These are phyloP conservation scores for Amphipoea lucens DNA, from an alignment of 2,888 invertebrate species.

Conservation along the genomic window DNA sequence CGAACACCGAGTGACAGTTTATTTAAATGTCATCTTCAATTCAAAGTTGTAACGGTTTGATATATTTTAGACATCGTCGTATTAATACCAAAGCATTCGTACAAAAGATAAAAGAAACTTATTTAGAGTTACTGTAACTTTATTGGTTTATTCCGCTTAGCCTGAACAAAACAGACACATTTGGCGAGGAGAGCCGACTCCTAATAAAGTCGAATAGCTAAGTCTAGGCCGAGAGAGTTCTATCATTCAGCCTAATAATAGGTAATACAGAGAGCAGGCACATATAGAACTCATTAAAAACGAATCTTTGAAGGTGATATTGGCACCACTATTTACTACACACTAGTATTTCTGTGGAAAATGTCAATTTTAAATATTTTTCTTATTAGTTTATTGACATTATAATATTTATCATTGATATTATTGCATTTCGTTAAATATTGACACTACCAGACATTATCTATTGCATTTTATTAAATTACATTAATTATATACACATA, in stretches of 20 bases:
- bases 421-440: too few species aligned
- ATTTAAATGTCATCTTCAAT: slow-evolving; percentile 35
- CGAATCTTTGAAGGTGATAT: too few species aligned
- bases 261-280: neutral
- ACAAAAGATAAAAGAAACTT: neutral
- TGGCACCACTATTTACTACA: too few species aligned
- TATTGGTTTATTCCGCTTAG: neutral
- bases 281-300: neutral
- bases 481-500: too few species aligned
- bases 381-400: too few species aligned
- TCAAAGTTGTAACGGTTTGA: slow-evolving; percentile 23
- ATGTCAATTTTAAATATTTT: too few species aligned
- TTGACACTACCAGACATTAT: too few species aligned
- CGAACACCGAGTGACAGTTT: slow-evolving; percentile 47
- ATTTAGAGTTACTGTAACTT: neutral
- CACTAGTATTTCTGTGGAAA: too few species aligned
- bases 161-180: neutral
- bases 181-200: too few species aligned
- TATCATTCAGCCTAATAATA: neutral
- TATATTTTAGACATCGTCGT: neutral
- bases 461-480: too few species aligned
- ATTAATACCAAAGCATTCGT: neutral
- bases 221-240: neutral
- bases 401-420: too few species aligned
- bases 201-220: neutral